Evolutionary conservation across 2,888 invertebrate genomes (phyloP).

Genomic region (Callimorpha dominula): DNA sequence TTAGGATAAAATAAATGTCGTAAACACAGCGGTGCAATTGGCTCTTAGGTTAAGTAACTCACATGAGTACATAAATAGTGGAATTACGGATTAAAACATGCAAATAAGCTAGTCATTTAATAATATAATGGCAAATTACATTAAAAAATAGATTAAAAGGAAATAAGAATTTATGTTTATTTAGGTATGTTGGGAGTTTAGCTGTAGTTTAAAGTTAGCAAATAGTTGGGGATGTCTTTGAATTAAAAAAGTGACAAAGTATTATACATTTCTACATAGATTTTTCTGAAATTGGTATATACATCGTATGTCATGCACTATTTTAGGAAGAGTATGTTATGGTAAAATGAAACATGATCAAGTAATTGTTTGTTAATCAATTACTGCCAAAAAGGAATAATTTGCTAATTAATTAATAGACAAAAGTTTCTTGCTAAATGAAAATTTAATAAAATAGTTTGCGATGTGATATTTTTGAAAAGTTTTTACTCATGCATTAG

Average conservation of each 20-base stretch:
- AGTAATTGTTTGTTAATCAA: no score
- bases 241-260: constrained; percentile 38
- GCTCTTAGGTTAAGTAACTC: neutral
- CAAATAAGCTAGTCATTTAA: constrained; percentile 22
- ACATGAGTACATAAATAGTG: neutral
- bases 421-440: no score
- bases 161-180: constrained; percentile 29
- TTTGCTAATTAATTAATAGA: no score
- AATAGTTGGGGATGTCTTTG: constrained; percentile 46
- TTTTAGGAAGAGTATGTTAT: no score
- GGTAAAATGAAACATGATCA: no score
- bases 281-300: no score
- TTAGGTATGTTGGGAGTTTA: constrained; percentile 8
- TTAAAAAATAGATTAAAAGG: constrained; percentile 8
- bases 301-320: no score
- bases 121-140: neutral
- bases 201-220: constrained; percentile 39
- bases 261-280: constrained; percentile 32
- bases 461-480: no score
- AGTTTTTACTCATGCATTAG: no score
- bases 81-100: constrained; percentile 36
- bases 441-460: no score
- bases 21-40: neutral
- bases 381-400: no score
- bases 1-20: neutral